These are phyloP conservation scores for Dromius quadrimaculatus DNA, from an alignment of 2,888 invertebrate genomes.

Conservation along the genomic window DNA sequence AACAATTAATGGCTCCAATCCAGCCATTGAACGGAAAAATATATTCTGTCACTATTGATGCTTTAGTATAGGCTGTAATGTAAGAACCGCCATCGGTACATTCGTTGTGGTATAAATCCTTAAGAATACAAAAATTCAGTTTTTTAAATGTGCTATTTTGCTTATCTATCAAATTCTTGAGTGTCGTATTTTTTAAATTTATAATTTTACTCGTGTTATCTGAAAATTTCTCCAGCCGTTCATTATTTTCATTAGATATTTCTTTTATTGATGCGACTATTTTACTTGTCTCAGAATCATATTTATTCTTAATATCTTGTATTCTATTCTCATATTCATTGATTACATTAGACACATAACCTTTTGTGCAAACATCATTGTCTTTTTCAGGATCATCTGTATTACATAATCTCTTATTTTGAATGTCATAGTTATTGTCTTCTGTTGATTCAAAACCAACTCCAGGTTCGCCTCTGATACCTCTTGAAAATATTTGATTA, in stretches of 20 bases:
- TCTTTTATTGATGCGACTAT: neutral
- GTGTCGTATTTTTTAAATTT: neutral
- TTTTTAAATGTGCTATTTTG: no score
- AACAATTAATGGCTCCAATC: no score
- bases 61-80: no score
- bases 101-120: no score
- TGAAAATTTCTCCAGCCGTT: neutral
- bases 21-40: no score
- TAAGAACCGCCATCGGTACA: no score
- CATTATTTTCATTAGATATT: neutral
- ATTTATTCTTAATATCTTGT: neutral
- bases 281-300: neutral
- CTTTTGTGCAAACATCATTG: neutral
- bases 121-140: no score
- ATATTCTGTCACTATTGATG: no score
- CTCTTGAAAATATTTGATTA: neutral
- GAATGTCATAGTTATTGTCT: neutral
- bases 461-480: neutral
- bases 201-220: neutral
- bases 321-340: neutral
- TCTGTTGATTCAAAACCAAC: constrained; percentile 16
- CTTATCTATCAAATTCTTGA: no score
- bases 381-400: constrained; percentile 2
- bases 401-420: constrained; percentile 15
- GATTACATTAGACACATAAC: neutral